Conservation (phyloP, 2,888 invertebrate species). For the Macrosoma leucophasiata region DNA sequence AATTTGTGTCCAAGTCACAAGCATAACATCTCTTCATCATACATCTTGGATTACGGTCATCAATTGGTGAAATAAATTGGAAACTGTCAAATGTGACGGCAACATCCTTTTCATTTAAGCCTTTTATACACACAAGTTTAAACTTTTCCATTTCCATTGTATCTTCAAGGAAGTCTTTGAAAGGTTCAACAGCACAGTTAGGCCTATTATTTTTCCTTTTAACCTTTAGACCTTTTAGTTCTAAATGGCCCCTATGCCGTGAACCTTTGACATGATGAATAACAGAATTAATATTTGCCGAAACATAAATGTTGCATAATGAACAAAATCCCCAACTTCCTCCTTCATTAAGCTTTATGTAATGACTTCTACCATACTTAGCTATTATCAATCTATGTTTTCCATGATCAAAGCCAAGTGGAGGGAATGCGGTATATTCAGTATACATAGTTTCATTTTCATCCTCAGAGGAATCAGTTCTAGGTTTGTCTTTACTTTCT, state of each 20-base stretch:
- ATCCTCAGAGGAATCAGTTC: too few relatives aligned
- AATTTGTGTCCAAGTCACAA: conserved; percentile 34
- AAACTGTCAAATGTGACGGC: too few relatives aligned
- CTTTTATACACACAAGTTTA: too few relatives aligned
- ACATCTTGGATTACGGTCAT: too few relatives aligned
- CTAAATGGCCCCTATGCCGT: conserved; percentile 38
- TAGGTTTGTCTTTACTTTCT: conserved; percentile 1
- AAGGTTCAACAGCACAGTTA: too few relatives aligned
- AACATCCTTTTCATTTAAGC: too few relatives aligned
- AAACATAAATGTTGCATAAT: conserved; percentile 39
- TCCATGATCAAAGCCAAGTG: conserved; percentile 35
- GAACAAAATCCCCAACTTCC: conserved; percentile 44
- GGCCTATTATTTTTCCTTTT: too few relatives aligned
- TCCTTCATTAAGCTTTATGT: conserved; percentile 42
- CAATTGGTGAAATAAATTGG: too few relatives aligned
- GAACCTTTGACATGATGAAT: conserved; percentile 38
- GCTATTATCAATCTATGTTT: conserved; percentile 37
- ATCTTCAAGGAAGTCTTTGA: too few relatives aligned
- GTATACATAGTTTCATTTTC: conserved; percentile 11
- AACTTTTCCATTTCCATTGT: too few relatives aligned
- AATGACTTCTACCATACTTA: conserved; percentile 37
- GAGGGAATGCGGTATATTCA: conserved; percentile 17
- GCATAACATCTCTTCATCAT: conserved; percentile 42
- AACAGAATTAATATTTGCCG: conserved; percentile 35
- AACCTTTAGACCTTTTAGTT: conserved; percentile 33